These are phyloP conservation scores for Amyelois transitella DNA, from an alignment of 1,140 invertebrate genomes.

Conservation along the genomic window DNA sequence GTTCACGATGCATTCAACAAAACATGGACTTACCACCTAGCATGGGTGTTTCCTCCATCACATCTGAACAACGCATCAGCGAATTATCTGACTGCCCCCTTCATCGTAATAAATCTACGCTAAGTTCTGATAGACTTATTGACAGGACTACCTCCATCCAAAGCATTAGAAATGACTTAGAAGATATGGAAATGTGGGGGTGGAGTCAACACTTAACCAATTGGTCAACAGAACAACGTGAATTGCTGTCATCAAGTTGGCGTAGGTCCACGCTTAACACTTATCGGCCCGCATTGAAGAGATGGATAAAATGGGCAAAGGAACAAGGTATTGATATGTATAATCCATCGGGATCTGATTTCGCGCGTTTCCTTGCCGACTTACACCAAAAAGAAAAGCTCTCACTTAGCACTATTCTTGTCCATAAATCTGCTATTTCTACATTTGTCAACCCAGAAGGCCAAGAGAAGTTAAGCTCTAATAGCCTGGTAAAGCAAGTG, in stretches of 20 bases:
- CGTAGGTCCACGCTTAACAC: conserved; percentile 3
- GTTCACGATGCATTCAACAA: no score
- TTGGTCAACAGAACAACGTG: neutral
- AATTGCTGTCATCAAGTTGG: neutral
- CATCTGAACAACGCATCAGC: no score
- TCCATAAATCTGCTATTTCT: conserved; percentile 9
- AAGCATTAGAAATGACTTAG: conserved; percentile 5
- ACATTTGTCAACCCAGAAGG: conserved; percentile 2
- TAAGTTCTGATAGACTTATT: conserved; percentile 1
- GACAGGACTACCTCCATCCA: conserved; percentile 7
- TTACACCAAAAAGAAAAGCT: neutral
- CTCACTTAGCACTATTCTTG: conserved; percentile 1
- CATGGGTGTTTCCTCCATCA: no score
- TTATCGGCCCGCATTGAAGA: neutral
- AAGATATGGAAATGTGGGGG: conserved; percentile 10
- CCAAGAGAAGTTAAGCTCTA: neutral
- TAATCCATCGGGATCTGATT: neutral
- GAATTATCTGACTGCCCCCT: conserved; percentile 1
- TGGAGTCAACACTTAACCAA: conserved; percentile 1
- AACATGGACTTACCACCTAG: no score
- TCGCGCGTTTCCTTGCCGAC: conserved; percentile 3
- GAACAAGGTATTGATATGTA: neutral
- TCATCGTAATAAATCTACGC: conserved; percentile 12
- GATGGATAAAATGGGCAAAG: conserved; percentile 1
- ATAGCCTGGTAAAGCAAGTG: conserved; percentile 3